Evolutionary conservation across 53 echinoderm and acorn worm species (phyloP).

Genomic region (Echinometra lucunter): DNA sequence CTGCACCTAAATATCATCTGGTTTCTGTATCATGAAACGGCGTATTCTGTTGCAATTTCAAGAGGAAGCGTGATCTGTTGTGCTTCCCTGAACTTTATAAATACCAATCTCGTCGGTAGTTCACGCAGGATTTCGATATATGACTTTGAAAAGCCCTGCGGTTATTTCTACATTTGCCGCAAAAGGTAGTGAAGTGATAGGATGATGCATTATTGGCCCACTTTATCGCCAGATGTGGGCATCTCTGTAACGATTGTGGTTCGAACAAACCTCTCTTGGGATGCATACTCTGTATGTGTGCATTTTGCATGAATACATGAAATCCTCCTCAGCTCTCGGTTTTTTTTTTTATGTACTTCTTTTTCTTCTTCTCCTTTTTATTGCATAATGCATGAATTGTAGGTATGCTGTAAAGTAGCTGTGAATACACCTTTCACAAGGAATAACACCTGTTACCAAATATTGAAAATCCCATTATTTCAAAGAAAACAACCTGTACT

Average conservation of each 20-base stretch:
- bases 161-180: neutral
- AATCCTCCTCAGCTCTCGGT: too few species aligned
- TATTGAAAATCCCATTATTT: too few species aligned
- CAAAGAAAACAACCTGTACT: too few species aligned
- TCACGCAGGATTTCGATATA: too few species aligned
- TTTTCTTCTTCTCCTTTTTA: too few species aligned
- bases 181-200: neutral
- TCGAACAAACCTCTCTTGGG: neutral
- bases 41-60: constrained; percentile 4
- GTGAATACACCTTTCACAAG: too few species aligned
- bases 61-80: neutral
- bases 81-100: neutral
- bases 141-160: neutral
- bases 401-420: too few species aligned
- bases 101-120: neutral
- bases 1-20: neutral
- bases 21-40: neutral
- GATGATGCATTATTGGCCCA: constrained; percentile 14
- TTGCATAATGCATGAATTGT: too few species aligned
- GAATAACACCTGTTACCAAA: too few species aligned
- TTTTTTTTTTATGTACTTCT: too few species aligned
- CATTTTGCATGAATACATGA: neutral
- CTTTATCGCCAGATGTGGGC: neutral
- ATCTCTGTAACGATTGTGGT: neutral
- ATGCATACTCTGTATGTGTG: neutral